Evolutionary conservation across 92 coral and sea anemone genomes (phyloP), one percentile per base, ranked within the genome.

Genomic region (Phymanthus crucifer): DNA sequence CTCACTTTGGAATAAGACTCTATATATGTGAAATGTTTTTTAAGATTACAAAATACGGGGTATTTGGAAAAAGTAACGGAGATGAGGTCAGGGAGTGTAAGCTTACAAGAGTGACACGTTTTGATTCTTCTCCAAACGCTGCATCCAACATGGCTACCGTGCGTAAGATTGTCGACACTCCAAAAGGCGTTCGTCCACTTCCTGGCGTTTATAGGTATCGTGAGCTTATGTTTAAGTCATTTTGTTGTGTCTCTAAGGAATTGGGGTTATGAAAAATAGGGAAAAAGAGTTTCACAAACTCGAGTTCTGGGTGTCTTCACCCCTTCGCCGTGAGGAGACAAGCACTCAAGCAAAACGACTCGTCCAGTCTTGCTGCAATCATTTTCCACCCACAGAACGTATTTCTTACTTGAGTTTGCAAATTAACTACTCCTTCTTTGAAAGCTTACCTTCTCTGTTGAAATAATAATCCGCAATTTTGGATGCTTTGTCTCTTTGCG

Each of bases 141-240:
- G 40, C 21, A 54, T 19, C 6, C 18, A 81, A 76, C 23, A 83
- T 83, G 87, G 82, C 83, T 40, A 83, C 87, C 61, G 87, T 83
- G 27, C 33, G 87, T 29, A 83, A 83, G 56, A 83, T 83, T 71
- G 84, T 83, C 46, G 64, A 77, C 16, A 76, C 82, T 67, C 78
- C 87, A 14, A 48, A 76, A 48, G 82, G 82, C 10, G 71, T 83
- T 6, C 87, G 72, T 36, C 87, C 87, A 12, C 67, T 83, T n/a
- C 32, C 87, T 23, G 87, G 87, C 6, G 82, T 83, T 14, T 83
- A 83, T 75, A 83, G 87, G 87, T 83, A 79, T 67, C 11, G 31
- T 6, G 7, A 67, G 68, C 14, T 17, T 32, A 31, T 3, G 17
- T 9, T 9, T 61, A 12, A 61, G 68, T 17, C 68, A 10, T 61